A percentile compares a stretch with the other conserved stretches of the same genome.
phyloP scores from a whole-genome alignment of 1,140 invertebrate genomes.

The Callitettix versicolor region DNA sequence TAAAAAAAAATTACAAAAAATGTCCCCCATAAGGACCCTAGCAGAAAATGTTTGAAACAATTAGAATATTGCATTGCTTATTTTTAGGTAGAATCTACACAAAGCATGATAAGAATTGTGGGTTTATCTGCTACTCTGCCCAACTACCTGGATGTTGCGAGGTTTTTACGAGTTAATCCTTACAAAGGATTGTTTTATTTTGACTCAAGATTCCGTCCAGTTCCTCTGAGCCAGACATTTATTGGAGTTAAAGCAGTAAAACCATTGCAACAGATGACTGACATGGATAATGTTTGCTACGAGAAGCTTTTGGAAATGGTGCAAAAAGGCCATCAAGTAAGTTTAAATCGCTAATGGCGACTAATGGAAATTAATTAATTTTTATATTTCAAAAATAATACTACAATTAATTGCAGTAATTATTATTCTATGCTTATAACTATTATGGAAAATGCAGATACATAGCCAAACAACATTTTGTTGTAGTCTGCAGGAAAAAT shows the following conservation, averaged over 20 bases:
- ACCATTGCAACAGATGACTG: conserved; percentile 61
- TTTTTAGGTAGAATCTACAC: conserved; percentile 75
- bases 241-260: conserved; percentile 79
- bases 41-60: too few relatives aligned
- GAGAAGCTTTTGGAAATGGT: conserved; percentile 84
- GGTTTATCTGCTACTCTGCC: conserved; percentile 95
- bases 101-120: conserved; percentile 96
- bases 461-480: too few relatives aligned
- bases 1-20: too few relatives aligned
- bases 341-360: too few relatives aligned
- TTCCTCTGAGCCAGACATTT: conserved; percentile 87
- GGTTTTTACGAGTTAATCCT: conserved; percentile 89
- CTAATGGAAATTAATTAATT: too few relatives aligned
- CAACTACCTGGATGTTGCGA: conserved; percentile 94
- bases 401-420: too few relatives aligned
- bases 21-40: too few relatives aligned
- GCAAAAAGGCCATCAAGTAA: conserved; percentile 75
- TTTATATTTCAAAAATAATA: conserved; percentile 10
- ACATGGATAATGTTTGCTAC: conserved; percentile 92
- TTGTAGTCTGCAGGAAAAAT: too few relatives aligned
- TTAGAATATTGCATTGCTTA: background rate
- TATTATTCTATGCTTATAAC: too few relatives aligned
- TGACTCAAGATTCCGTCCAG: conserved; percentile 90
- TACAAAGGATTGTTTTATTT: conserved; percentile 93
- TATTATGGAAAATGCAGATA: too few relatives aligned